Percentiles rank a stretch among this genome's conserved stretches.
Evolutionary conservation across 2,797 vertebrate species (phyloP).

Genomic region (Esox masquinongy): DNA sequence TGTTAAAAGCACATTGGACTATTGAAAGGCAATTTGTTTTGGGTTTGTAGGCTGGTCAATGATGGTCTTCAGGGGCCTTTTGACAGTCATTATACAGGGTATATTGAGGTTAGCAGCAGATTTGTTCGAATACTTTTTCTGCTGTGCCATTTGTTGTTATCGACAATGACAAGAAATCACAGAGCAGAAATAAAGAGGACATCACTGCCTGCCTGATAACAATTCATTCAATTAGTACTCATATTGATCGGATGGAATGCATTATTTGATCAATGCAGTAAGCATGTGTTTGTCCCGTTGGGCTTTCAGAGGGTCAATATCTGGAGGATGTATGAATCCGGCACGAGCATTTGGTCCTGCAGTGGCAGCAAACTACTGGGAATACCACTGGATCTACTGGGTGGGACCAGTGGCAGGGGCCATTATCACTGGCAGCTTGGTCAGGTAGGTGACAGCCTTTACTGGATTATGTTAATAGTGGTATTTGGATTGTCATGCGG

Average conservation of each 20-base stretch:
- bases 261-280: neutral
- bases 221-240: neutral
- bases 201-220: neutral
- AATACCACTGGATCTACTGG: conserved; percentile 91
- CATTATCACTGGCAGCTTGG: conserved; percentile 65
- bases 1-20: too few species aligned
- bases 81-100: neutral
- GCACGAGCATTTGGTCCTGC: conserved; percentile 88
- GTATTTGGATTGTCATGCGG: too few species aligned
- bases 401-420: conserved; percentile 77
- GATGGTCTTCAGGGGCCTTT: too few species aligned
- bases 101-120: neutral
- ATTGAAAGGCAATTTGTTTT: too few species aligned
- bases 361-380: conserved; percentile 75
- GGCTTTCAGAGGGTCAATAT: conserved; percentile 76
- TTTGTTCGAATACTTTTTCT: neutral
- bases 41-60: too few species aligned
- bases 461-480: too few species aligned
- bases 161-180: neutral
- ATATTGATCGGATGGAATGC: neutral
- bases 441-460: conserved; percentile 53
- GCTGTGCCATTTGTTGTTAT: conserved; percentile 1
- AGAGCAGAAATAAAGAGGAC: neutral
- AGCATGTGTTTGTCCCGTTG: conserved; percentile 6
- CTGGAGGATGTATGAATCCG: conserved; percentile 92